Conservation (phyloP, 1,140 invertebrate genomes). For the Eulimnadia texana region DNA sequence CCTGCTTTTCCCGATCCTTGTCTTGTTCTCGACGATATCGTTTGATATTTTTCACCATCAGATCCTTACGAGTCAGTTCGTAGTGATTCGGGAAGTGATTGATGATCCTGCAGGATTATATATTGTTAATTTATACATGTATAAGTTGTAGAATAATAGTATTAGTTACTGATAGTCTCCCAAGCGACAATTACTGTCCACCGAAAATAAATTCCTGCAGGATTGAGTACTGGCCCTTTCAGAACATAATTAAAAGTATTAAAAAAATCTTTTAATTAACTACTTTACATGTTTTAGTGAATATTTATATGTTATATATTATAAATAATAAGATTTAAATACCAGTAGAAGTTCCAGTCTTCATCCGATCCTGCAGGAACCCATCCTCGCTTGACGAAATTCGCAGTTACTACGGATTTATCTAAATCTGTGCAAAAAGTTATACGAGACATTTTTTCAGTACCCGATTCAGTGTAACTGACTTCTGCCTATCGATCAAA, state of each 20-base stretch:
- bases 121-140: constrained; percentile 8
- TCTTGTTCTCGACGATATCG: constrained; percentile 76
- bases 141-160: not conserved
- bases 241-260: constrained; percentile 5
- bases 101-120: constrained; percentile 42
- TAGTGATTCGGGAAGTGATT: constrained; percentile 92
- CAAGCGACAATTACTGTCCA: constrained; percentile 81
- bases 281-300: constrained; percentile 15
- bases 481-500: not conserved
- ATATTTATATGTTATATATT: not conserved
- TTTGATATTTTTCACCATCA: constrained; percentile 91
- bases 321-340: constrained; percentile 21
- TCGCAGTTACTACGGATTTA: constrained; percentile 84
- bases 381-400: constrained; percentile 89
- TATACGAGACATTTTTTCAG: constrained; percentile 8
- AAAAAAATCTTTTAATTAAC: constrained; percentile 4
- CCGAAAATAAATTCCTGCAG: constrained; percentile 76
- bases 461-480: too few relatives aligned
- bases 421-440: constrained; percentile 82
- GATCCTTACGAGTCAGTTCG: constrained; percentile 83
- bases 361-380: constrained; percentile 76
- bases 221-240: constrained; percentile 66
- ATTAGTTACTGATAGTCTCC: constrained; percentile 66
- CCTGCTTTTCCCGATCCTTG: constrained; percentile 38
- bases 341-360: constrained; percentile 96